These are phyloP conservation scores for Vanacampus margaritifer DNA, from an alignment of 2,113 vertebrate genomes.

Conservation along the genomic window DNA sequence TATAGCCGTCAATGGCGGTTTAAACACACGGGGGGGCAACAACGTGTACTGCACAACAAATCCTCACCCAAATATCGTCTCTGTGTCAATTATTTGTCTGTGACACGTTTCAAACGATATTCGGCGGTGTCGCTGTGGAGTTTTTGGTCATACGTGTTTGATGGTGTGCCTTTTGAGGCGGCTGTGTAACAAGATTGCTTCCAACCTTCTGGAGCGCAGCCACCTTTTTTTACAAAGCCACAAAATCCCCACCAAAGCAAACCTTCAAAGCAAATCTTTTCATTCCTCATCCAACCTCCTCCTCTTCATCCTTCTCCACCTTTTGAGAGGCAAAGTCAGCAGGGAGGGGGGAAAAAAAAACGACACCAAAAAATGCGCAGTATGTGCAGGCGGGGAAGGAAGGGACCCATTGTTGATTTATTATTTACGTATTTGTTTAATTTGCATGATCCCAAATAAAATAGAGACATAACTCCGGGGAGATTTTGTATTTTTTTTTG, in stretches of 20 bases:
- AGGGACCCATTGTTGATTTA: conserved; percentile 43
- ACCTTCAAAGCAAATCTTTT: conserved; percentile 27
- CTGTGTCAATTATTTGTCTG: no score
- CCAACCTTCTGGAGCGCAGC: conserved; percentile 10
- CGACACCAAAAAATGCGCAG: no score
- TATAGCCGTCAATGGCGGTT: no score
- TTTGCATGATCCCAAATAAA: conserved; percentile 55
- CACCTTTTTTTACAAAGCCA: conserved; percentile 24
- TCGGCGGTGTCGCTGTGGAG: neutral
- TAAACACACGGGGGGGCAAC: no score
- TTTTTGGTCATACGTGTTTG: neutral
- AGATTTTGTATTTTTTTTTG: conserved; percentile 9
- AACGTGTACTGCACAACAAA: no score
- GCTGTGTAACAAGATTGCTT: conserved; percentile 4
- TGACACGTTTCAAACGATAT: no score
- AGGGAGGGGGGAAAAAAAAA: neutral
- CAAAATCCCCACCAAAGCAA: conserved; percentile 29
- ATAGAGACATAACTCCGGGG: conserved; percentile 24
- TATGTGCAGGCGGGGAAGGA: conserved; percentile 20
- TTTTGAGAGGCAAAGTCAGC: conserved; percentile 18
- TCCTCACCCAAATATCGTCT: no score
- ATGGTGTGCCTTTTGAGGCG: neutral
- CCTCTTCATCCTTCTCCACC: conserved; percentile 1
- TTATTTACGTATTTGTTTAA: conserved; percentile 38
- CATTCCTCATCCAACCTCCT: neutral